Conservation (phyloP, 2,888 invertebrate species). For the Pseudococcus viburni region DNA sequence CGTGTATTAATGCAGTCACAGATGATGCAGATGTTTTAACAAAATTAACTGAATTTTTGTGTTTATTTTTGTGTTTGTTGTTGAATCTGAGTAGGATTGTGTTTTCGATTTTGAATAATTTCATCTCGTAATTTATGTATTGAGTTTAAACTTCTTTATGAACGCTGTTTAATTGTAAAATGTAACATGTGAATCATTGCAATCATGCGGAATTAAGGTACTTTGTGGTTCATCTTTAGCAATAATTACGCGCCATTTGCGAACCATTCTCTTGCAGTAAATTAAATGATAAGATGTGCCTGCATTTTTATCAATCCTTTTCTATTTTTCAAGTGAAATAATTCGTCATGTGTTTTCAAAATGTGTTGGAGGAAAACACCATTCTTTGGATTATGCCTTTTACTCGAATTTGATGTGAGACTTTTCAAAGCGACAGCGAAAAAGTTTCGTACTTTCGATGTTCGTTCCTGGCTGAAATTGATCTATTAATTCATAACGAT, state of each 20-base stretch:
- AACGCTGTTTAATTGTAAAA: neutral
- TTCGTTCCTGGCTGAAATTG: neutral
- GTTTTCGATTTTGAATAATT: slow-evolving; percentile 2
- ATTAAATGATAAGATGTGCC: slow-evolving; percentile 18
- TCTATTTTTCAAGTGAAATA: neutral
- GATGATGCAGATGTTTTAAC: slow-evolving; percentile 19
- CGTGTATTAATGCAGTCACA: neutral
- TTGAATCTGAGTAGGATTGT: slow-evolving; percentile 3
- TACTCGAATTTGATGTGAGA: neutral
- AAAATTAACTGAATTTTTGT: slow-evolving; percentile 1
- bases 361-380: neutral
- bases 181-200: neutral
- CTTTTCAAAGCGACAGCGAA: neutral
- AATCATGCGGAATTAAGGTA: slow-evolving; percentile 18
- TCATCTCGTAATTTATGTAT: neutral
- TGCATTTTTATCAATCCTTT: neutral
- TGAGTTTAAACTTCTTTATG: neutral
- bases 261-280: neutral
- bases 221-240: neutral
- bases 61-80: slow-evolving; percentile 47
- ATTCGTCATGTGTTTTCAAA: neutral
- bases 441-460: neutral
- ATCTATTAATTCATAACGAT: neutral
- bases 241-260: slow-evolving; percentile 46
- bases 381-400: neutral